Conservation (phyloP, 2,888 invertebrate species). For the Cylloceria caligata region DNA sequence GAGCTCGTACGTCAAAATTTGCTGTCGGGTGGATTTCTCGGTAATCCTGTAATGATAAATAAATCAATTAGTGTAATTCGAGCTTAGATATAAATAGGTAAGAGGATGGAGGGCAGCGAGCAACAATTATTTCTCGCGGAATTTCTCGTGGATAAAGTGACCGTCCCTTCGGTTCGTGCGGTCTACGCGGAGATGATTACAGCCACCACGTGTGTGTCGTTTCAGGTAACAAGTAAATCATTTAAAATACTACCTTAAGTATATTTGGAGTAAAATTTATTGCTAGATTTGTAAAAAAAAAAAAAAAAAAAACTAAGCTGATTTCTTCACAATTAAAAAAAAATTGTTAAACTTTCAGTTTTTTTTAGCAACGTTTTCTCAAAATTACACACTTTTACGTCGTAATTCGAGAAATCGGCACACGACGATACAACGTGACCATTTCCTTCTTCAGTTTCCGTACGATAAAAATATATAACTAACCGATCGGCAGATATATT, state of each 20-base stretch:
- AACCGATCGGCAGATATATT: no score
- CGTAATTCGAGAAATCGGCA: no score
- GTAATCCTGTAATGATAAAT: background rate
- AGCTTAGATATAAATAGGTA: constrained; percentile 53
- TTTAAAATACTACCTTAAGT: background rate
- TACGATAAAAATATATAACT: no score
- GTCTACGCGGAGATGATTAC: constrained; percentile 78
- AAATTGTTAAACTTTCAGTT: no score
- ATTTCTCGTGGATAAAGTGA: constrained; percentile 87
- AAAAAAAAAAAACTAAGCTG: no score
- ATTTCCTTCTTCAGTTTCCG: no score
- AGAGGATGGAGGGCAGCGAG: constrained; percentile 72
- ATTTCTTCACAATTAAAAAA: no score
- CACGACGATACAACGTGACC: no score
- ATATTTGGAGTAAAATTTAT: no score
- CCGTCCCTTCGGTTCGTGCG: constrained; percentile 79
- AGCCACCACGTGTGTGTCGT: constrained; percentile 87
- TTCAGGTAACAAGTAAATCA: constrained; percentile 82
- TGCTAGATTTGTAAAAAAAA: no score
- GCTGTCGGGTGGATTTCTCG: constrained; percentile 27
- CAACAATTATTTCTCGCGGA: constrained; percentile 87
- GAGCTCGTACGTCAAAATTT: constrained; percentile 44
- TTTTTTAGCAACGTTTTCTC: no score
- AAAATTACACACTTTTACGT: no score
- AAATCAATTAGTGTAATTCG: background rate